Conservation (phyloP, 2,888 invertebrate genomes). For the Lasius platythorax region DNA sequence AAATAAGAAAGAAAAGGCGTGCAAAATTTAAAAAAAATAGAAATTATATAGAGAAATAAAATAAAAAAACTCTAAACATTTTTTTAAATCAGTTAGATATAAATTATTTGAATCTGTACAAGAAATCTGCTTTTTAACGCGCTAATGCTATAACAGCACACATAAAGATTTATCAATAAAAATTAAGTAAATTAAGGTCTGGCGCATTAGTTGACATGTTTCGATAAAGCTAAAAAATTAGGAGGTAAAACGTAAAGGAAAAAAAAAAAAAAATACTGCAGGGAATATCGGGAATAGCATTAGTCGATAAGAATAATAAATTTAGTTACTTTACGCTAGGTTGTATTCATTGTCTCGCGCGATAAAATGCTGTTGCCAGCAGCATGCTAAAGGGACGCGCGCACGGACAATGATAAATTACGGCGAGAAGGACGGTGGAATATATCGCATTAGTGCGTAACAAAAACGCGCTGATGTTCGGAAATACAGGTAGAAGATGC, state of each 20-base stretch:
- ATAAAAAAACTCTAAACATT: neutral
- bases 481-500: slow-evolving; percentile 54
- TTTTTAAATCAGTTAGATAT: neutral
- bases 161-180: neutral
- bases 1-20: neutral
- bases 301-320: slow-evolving; percentile 46
- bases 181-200: neutral
- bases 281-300: neutral
- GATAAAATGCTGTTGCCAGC: slow-evolving; percentile 48
- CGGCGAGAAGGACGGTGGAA: slow-evolving; percentile 51
- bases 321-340: slow-evolving; percentile 50
- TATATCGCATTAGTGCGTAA: slow-evolving; percentile 56
- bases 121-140: neutral
- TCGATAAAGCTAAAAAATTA: neutral
- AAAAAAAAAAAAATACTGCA: neutral
- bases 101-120: neutral
- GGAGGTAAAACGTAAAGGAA: neutral
- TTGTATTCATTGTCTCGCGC: slow-evolving; percentile 56
- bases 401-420: slow-evolving; percentile 55
- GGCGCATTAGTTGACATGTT: neutral
- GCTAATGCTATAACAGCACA: neutral
- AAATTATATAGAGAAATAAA: neutral
- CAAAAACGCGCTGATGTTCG: slow-evolving; percentile 61
- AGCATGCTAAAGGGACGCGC: slow-evolving; percentile 30
- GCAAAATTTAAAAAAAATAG: neutral